These are phyloP conservation scores for Chrysomela aeneicollis DNA, from an alignment of 2,888 invertebrate genomes.

Conservation along the genomic window DNA sequence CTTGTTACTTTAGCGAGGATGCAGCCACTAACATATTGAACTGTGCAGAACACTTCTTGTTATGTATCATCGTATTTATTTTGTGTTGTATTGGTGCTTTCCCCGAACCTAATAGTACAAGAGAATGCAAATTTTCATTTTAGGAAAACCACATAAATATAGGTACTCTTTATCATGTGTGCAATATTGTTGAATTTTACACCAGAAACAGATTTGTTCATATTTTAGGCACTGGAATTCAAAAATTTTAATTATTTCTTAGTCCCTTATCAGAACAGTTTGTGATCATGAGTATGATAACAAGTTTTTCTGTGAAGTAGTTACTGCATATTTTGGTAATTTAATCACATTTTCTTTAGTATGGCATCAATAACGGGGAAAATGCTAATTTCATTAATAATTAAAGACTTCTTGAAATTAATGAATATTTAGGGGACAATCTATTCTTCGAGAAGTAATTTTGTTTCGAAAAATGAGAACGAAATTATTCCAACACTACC, in stretches of 20 bases:
- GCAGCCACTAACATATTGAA: conserved; percentile 57
- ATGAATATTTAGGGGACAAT: not conserved
- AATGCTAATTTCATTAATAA: no score
- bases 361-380: no score
- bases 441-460: not conserved
- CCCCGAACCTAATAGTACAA: conserved; percentile 51
- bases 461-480: not conserved
- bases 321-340: no score
- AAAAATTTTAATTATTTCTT: not conserved
- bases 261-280: no score
- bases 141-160: conserved; percentile 32
- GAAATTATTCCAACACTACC: not conserved
- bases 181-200: not conserved
- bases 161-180: not conserved
- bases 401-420: no score
- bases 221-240: not conserved
- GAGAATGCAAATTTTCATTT: conserved; percentile 29
- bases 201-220: not conserved
- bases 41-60: conserved; percentile 52
- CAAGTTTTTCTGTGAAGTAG: no score
- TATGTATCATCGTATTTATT: conserved; percentile 48
- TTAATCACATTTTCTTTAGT: no score
- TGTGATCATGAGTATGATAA: no score
- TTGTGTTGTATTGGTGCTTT: conserved; percentile 60
- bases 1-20: conserved; percentile 62